Percentiles rank a stretch among this genome's conserved stretches.
Conservation (phyloP, 2,113 vertebrate genomes). For the Xyliphius kryptos region DNA sequence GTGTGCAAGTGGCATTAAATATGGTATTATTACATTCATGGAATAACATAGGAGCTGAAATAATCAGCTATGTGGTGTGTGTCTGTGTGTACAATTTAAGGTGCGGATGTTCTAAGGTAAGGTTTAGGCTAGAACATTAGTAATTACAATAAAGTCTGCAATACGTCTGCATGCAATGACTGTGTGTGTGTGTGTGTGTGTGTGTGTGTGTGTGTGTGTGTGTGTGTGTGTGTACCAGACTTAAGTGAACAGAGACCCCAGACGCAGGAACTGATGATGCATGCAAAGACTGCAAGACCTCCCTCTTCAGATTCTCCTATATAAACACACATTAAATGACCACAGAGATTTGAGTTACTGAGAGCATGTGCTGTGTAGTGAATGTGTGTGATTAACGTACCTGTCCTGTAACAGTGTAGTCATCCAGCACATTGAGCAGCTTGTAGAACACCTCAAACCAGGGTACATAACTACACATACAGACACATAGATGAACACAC, state of each 20-base stretch:
- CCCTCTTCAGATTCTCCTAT: constrained; percentile 83
- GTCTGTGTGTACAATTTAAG: no score
- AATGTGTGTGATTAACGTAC: constrained; percentile 51
- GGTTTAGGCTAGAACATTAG: neutral
- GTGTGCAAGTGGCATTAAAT: no score
- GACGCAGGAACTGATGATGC: constrained; percentile 81
- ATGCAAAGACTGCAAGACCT: constrained; percentile 81
- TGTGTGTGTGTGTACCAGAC: constrained; percentile 65
- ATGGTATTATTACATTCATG: no score
- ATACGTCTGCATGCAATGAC: no score
- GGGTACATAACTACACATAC: constrained; percentile 78
- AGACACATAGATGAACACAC: constrained; percentile 20
- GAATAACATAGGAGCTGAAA: no score
- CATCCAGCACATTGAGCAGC: constrained; percentile 87
- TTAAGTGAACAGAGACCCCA: constrained; percentile 82
- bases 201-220: neutral
- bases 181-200: neutral
- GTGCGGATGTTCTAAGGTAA: neutral
- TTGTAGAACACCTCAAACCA: constrained; percentile 99
- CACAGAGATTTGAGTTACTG: neutral
- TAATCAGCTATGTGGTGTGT: no score
- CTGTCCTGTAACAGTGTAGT: constrained; percentile 91
- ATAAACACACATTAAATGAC: constrained; percentile 36
- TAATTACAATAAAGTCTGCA: no score
- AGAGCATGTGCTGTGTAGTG: no score